Percentiles rank a stretch among this genome's conserved stretches.
phyloP scores from a whole-genome alignment of 2,797 vertebrate species.

The Siniperca undulata region DNA sequence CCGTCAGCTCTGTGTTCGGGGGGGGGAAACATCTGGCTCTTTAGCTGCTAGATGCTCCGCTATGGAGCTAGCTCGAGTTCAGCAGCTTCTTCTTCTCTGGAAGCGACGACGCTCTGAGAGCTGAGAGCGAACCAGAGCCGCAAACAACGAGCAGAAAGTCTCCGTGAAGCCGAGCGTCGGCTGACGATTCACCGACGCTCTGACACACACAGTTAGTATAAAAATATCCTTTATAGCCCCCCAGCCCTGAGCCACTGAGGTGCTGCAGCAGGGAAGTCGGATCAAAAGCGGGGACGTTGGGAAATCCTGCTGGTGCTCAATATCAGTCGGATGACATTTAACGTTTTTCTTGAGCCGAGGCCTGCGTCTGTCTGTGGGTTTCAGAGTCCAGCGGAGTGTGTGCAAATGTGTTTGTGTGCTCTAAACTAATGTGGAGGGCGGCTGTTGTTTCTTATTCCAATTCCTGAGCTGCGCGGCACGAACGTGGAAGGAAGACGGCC shows the following conservation, averaged over 20 bases:
- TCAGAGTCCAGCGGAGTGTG: neutral
- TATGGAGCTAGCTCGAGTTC: no score
- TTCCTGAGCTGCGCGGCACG: constrained; percentile 28
- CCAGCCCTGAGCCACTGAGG: neutral
- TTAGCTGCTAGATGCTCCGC: no score
- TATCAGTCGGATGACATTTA: neutral
- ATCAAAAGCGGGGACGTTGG: neutral
- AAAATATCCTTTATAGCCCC: neutral
- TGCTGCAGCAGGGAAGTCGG: neutral
- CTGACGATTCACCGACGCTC: neutral
- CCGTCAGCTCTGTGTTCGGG: no score
- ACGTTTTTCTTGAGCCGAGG: neutral
- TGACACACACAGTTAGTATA: no score
- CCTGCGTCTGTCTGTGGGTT: neutral
- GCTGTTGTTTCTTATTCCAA: constrained; percentile 1
- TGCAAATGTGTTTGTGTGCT: neutral
- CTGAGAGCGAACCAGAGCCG: no score
- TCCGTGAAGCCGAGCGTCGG: no score
- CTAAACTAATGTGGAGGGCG: neutral
- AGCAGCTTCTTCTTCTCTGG: no score
- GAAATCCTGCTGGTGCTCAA: neutral
- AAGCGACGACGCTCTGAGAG: no score
- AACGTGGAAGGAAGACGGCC: neutral
- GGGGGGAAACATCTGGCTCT: no score
- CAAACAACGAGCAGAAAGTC: no score